Conservation (phyloP, 2,888 invertebrate genomes). For the Odontothrips loti region DNA sequence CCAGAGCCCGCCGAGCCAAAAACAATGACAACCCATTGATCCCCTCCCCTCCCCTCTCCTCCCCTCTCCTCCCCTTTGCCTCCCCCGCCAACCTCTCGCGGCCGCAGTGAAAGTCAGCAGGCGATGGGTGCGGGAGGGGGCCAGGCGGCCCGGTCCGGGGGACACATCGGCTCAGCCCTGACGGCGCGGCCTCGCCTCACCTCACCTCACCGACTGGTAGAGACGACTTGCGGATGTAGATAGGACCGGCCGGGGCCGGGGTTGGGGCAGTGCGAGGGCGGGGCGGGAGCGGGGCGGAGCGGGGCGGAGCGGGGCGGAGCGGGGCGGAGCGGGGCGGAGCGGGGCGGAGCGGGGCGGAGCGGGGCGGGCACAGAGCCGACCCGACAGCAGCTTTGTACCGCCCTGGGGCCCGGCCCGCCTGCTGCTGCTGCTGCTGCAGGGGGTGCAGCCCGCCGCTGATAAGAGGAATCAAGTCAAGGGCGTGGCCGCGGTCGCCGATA, state of each 20-base stretch:
- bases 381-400: not conserved
- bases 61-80: not conserved
- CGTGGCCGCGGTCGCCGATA: not conserved
- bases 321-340: not conserved
- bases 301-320: not conserved
- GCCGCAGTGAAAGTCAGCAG: constrained; percentile 1
- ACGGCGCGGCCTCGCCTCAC: too few relatives aligned
- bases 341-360: not conserved
- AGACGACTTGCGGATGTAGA: constrained; percentile 20
- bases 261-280: not conserved
- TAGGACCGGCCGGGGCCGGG: constrained; percentile 3
- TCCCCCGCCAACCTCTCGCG: not conserved
- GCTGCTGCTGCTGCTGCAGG: not conserved
- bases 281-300: not conserved
- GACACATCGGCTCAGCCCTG: not conserved
- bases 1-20: not conserved
- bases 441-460: not conserved
- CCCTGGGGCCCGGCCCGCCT: too few relatives aligned
- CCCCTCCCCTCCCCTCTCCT: not conserved
- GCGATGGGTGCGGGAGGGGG: not conserved
- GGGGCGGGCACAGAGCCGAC: not conserved
- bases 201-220: not conserved
- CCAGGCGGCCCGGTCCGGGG: not conserved
- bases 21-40: constrained; percentile 26
- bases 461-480: not conserved